Evolutionary conservation across 1,140 invertebrate genomes (phyloP), one percentile per base, ranked within the genome.

Genomic region (Luehdorfia chinensis): DNA sequence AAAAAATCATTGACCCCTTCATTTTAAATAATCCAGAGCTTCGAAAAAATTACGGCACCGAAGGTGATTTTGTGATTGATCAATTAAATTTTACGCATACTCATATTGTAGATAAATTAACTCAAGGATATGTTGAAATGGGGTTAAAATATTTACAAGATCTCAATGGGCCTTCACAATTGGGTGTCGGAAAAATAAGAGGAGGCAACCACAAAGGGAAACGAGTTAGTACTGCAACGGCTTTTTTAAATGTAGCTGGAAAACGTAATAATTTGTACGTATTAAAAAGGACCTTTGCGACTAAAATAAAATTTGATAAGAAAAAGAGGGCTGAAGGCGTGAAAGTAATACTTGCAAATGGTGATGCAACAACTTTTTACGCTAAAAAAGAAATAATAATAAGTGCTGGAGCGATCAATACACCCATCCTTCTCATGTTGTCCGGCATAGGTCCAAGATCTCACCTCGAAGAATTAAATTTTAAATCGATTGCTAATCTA

Each of bases 331-430:
- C 67, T 13, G 58, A 47, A 32, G 68, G 75, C 1, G 61, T 85
- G 11, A 56, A 55, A 39, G 70, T 73, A 7, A 67, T 50, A 13
- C 55, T 79, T 0, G 73, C 76, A 8, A 72, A 88, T 18, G 86
- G 87, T 0, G 70, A 65, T 2, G 72, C 65, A 21, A 76, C 87
- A 19, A 78, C 58, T 6, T 90, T 93, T 1, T 72, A 68, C 33
- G 91, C 90, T 0, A 80, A 55, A 2, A 93, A 90, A 66, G 93
- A 95, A 85, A 89, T 95, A 0, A 92, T 95, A 11, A 12, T 94
- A 2, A 91, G 90, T 30, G 92, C 90, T 1, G 94, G 93, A 2
- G 84, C 92, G 1, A 89, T 94, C 0, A 93, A 93, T 47, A 92
- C 91, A 0, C 92, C 94, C 0, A 91, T 93, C 49, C 54, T 85